phyloP scores from a whole-genome alignment of 2,888 invertebrate genomes.

The Deroplatys truncata region DNA sequence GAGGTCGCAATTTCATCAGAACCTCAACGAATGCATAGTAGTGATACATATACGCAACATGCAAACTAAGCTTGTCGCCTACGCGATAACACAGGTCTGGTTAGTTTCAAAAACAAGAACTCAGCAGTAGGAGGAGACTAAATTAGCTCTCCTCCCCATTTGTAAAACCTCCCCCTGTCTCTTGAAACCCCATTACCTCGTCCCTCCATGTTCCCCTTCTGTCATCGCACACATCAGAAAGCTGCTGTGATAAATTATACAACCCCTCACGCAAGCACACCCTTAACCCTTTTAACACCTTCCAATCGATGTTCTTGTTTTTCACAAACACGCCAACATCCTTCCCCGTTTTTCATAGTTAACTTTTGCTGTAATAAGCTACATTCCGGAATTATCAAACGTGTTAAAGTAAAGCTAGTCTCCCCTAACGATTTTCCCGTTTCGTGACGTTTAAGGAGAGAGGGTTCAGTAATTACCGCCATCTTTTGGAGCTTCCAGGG shows the following conservation, averaged over 20 bases:
- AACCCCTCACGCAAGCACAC: not conserved
- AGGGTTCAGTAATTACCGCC: not conserved
- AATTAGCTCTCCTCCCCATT: not conserved
- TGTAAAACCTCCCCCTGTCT: not conserved
- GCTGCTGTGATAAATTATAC: constrained; percentile 20
- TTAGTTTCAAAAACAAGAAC: not conserved
- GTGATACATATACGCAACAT: not conserved
- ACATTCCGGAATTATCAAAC: constrained; percentile 4
- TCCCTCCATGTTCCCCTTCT: not conserved
- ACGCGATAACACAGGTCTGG: not conserved
- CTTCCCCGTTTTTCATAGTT: not conserved
- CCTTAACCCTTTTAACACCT: constrained; percentile 4
- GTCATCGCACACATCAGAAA: constrained; percentile 21
- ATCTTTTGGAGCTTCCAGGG: not conserved
- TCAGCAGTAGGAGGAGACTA: not conserved
- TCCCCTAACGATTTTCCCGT: not conserved
- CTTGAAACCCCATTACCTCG: not conserved
- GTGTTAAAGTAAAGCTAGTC: not conserved
- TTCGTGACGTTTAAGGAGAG: not conserved
- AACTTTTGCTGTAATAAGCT: constrained; percentile 5
- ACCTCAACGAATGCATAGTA: too few relatives aligned
- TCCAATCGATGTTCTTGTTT: not conserved
- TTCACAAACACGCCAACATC: not conserved
- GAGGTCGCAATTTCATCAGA: not conserved
- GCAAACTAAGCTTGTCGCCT: not conserved